Evolutionary conservation across 2,888 invertebrate genomes (phyloP).

Genomic region (Autographa gamma): DNA sequence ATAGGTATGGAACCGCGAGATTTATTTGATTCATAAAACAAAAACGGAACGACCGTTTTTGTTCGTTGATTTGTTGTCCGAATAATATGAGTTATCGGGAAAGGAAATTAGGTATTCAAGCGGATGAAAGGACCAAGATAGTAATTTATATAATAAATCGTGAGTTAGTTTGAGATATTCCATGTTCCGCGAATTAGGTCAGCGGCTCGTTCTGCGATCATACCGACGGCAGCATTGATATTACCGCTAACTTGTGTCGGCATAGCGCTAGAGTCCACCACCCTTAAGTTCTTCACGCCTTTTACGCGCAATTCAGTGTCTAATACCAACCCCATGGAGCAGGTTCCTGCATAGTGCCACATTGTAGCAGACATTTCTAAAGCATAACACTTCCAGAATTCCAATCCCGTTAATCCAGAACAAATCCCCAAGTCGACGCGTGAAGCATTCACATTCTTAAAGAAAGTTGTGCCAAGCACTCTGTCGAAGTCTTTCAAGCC

Average conservation of each 20-base stretch:
- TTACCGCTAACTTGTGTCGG: slow-evolving; percentile 44
- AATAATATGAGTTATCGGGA: too few species aligned
- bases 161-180: not conserved
- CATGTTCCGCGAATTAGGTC: slow-evolving; percentile 28
- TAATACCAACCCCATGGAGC: slow-evolving; percentile 55
- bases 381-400: slow-evolving; percentile 56
- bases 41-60: too few species aligned
- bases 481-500: slow-evolving; percentile 58
- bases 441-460: slow-evolving; percentile 48
- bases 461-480: slow-evolving; percentile 58
- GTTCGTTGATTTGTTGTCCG: too few species aligned
- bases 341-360: slow-evolving; percentile 60
- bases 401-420: slow-evolving; percentile 8
- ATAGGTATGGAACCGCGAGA: too few species aligned
- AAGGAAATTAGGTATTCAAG: too few species aligned
- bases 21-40: too few species aligned
- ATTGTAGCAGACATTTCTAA: slow-evolving; percentile 50
- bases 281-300: slow-evolving; percentile 28
- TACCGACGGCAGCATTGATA: slow-evolving; percentile 39
- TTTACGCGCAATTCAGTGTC: slow-evolving; percentile 45
- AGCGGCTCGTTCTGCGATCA: slow-evolving; percentile 49
- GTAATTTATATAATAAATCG: too few species aligned
- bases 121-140: too few species aligned
- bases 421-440: slow-evolving; percentile 60
- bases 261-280: slow-evolving; percentile 51